These are phyloP conservation scores for Rhodophaea formosa DNA, from an alignment of 2,888 invertebrate species.

Conservation along the genomic window DNA sequence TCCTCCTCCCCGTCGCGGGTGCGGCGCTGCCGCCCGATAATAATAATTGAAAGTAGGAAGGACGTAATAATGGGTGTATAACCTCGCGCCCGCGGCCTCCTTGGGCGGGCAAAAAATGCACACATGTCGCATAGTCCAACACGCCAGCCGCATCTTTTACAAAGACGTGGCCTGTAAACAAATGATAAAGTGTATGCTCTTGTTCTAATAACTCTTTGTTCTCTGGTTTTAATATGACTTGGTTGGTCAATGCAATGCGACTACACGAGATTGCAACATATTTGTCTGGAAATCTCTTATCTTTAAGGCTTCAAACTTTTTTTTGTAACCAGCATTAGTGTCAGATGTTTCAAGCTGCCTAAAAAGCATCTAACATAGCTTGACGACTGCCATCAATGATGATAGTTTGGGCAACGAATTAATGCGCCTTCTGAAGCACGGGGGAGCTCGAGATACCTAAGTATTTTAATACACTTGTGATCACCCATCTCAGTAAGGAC, in stretches of 20 bases:
- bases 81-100: slow-evolving; percentile 81
- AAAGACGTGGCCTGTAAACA: slow-evolving; percentile 58
- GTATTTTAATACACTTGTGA: too few relatives aligned
- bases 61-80: slow-evolving; percentile 82
- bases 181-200: slow-evolving; percentile 52
- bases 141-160: slow-evolving; percentile 49
- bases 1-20: slow-evolving; percentile 79
- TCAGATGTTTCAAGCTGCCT: too few relatives aligned
- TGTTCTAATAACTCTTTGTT: slow-evolving; percentile 53
- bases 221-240: slow-evolving; percentile 39
- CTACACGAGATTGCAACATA: slow-evolving; percentile 44
- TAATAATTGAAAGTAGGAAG: slow-evolving; percentile 82
- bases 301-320: slow-evolving; percentile 22
- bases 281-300: slow-evolving; percentile 51
- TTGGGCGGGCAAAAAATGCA: slow-evolving; percentile 81
- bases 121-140: slow-evolving; percentile 67
- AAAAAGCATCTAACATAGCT: too few relatives aligned
- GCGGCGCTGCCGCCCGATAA: slow-evolving; percentile 79
- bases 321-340: too few relatives aligned
- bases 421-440: too few relatives aligned
- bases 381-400: too few relatives aligned
- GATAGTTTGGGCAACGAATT: too few relatives aligned
- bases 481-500: too few relatives aligned
- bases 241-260: slow-evolving; percentile 28
- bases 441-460: too few relatives aligned